A percentile compares a stretch with the other conserved stretches of the same genome.
These are phyloP conservation scores for Pseudonaja textilis DNA, from an alignment of 2,113 vertebrate species.

Conservation along the genomic window DNA sequence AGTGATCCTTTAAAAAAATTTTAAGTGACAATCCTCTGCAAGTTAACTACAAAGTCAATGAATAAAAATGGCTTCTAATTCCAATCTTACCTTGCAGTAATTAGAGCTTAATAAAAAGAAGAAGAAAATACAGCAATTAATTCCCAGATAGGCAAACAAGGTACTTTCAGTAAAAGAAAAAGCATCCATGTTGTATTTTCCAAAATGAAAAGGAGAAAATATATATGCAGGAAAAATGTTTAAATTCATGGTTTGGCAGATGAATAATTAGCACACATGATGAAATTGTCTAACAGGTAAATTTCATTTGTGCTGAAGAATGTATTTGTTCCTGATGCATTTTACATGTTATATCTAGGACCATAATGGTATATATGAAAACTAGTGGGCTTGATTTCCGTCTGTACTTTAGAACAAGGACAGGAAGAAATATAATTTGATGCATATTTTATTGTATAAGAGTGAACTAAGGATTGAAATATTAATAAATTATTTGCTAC, in stretches of 20 bases:
- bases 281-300: conserved; percentile 17
- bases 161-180: conserved; percentile 9
- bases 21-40: neutral
- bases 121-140: conserved; percentile 11
- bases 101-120: conserved; percentile 9
- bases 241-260: conserved; percentile 14
- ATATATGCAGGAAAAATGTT: conserved; percentile 8
- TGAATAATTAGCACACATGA: conserved; percentile 1
- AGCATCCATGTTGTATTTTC: conserved; percentile 10
- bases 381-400: neutral
- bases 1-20: conserved; percentile 8
- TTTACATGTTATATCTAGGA: conserved; percentile 7
- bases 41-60: conserved; percentile 8
- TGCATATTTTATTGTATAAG: conserved; percentile 1
- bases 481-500: conserved; percentile 18
- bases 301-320: conserved; percentile 11
- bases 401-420: neutral
- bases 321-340: conserved; percentile 9
- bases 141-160: conserved; percentile 26
- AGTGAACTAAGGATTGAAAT: conserved; percentile 3
- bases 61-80: conserved; percentile 14
- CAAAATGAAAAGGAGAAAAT: conserved; percentile 3
- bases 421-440: conserved; percentile 4
- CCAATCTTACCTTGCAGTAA: conserved; percentile 26
- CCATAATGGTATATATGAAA: conserved; percentile 6